Evolutionary conservation across 2,113 vertebrate genomes (phyloP).

Genomic region (Glaucidium brasilianum): DNA sequence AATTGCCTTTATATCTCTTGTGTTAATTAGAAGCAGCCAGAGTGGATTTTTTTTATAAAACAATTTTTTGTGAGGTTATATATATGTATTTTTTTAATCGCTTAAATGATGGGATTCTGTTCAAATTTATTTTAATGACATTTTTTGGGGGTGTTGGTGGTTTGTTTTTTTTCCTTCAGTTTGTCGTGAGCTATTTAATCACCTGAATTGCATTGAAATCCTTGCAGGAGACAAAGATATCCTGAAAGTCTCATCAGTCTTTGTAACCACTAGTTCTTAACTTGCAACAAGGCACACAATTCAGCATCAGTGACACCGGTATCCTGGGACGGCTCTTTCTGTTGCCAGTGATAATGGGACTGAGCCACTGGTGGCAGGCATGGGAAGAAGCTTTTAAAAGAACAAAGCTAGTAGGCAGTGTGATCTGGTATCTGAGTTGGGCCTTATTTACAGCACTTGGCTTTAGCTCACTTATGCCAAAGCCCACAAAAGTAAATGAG

Average conservation of each 20-base stretch:
- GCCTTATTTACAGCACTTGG: not conserved
- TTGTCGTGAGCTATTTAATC: not conserved
- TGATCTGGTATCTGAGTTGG: not conserved
- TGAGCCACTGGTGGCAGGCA: not conserved
- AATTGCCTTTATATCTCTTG: not conserved
- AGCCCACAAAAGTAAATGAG: not conserved
- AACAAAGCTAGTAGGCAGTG: not conserved
- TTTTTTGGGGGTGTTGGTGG: not conserved
- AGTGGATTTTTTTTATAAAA: not conserved
- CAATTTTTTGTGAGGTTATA: not conserved
- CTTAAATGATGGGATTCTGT: not conserved
- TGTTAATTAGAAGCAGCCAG: not conserved
- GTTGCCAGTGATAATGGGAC: not conserved
- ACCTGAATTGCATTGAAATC: not conserved
- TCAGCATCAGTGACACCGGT: not conserved
- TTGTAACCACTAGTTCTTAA: not conserved
- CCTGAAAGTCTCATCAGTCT: not conserved
- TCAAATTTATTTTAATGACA: not conserved
- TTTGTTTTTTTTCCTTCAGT: not conserved
- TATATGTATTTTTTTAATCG: not conserved
- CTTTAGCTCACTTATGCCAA: not conserved
- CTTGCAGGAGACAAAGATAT: not conserved
- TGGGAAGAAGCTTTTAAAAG: not conserved
- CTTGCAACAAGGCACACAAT: not conserved
- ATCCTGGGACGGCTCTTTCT: not conserved